Evolutionary conservation across 2,888 invertebrate genomes (phyloP).

Genomic region (Pyralis farinalis): DNA sequence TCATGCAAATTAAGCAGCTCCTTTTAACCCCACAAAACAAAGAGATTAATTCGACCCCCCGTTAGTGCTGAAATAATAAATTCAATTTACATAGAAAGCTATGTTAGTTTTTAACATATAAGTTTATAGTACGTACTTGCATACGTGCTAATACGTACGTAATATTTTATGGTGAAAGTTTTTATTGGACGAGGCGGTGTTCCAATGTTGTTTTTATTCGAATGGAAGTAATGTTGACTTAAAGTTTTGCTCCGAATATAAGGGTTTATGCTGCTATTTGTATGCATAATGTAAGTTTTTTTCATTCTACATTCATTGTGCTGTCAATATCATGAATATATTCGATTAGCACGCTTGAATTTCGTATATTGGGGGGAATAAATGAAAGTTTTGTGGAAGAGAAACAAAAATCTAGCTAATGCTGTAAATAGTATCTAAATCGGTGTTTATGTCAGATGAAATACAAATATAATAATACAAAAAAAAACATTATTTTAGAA

Average conservation of each 20-base stretch:
- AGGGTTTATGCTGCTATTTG: neutral
- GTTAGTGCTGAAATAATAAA: neutral
- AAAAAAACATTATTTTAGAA: no score
- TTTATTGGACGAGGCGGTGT: slow-evolving; percentile 3
- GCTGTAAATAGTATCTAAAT: no score
- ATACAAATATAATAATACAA: no score
- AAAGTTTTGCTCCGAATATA: neutral
- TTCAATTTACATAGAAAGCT: neutral
- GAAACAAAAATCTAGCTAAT: no score
- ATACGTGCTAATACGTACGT: no score
- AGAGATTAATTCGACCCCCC: slow-evolving; percentile 21
- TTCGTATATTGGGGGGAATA: no score
- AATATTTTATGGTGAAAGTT: slow-evolving; percentile 7
- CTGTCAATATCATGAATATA: no score
- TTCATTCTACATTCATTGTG: neutral
- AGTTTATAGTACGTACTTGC: slow-evolving; percentile 2
- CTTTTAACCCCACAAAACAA: slow-evolving; percentile 21
- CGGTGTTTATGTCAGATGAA: no score
- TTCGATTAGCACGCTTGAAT: no score
- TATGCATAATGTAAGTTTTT: neutral
- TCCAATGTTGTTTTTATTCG: slow-evolving; percentile 7
- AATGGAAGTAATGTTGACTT: slow-evolving; percentile 7
- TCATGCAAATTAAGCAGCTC: slow-evolving; percentile 34
- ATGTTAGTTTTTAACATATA: neutral
- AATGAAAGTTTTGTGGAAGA: no score